Evolutionary conservation across 2,888 invertebrate genomes (phyloP).

Genomic region (Caenorhabditis zanzibari): DNA sequence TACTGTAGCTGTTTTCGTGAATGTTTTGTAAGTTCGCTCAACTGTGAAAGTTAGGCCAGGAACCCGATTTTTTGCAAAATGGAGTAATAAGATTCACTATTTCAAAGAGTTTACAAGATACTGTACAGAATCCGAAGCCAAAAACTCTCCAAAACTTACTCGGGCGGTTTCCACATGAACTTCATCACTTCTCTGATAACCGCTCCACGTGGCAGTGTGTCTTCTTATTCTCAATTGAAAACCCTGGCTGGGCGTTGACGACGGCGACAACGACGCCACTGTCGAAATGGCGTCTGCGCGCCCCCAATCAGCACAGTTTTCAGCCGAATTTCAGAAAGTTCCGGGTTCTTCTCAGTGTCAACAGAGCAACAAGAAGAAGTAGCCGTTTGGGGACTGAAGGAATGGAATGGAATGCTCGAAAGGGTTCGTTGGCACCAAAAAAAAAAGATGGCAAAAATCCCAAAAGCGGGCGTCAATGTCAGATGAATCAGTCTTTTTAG

Average conservation of each 20-base stretch:
- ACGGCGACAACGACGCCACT: not conserved
- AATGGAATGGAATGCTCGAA: slow-evolving; percentile 15
- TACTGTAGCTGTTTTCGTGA: too few species aligned
- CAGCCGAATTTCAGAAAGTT: slow-evolving; percentile 28
- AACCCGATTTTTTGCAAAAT: too few species aligned
- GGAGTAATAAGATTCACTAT: too few species aligned
- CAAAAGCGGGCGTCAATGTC: slow-evolving; percentile 10
- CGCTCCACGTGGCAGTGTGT: slow-evolving; percentile 63
- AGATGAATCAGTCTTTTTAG: slow-evolving; percentile 7
- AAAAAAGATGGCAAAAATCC: slow-evolving; percentile 14
- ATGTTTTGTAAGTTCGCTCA: too few species aligned
- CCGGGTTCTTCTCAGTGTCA: not conserved
- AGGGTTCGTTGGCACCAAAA: not conserved
- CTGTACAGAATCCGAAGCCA: too few species aligned
- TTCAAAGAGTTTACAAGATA: too few species aligned
- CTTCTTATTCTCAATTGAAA: not conserved
- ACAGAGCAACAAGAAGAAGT: not conserved
- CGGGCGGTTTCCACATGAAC: slow-evolving; percentile 69
- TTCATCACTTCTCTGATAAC: slow-evolving; percentile 65
- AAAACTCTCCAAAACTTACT: slow-evolving; percentile 47
- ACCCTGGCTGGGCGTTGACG: not conserved
- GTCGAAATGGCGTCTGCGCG: not conserved
- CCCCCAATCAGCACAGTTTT: slow-evolving; percentile 24
- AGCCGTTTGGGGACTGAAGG: slow-evolving; percentile 31
- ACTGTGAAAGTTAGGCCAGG: too few species aligned